Evolutionary conservation across 2,797 vertebrate genomes (phyloP), one percentile per base, ranked within the genome.

Genomic region (Echeneis naucrates): DNA sequence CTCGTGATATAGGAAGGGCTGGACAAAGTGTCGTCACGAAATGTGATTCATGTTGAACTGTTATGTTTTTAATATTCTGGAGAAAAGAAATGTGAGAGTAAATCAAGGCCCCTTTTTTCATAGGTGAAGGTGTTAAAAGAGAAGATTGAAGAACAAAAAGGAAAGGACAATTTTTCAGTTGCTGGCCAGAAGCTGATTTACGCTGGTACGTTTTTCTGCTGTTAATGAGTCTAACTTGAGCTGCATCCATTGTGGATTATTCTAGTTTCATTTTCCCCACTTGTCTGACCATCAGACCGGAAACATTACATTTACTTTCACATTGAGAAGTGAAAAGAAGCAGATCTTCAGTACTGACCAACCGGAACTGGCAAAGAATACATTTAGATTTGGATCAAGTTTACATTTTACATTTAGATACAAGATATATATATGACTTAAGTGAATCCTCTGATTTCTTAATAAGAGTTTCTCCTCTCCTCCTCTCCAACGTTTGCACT

Each of bases 131-230:
- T 95, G 5, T 89, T 98, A 86, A 99, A 98, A 86, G 96, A 98
- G 91, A 98, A 94, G 90, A 98, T 98, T 85, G 97, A 98, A 91
- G 93, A 94, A 81, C 96, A 98, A 90, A 97, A 95, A 69, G 97
- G 98, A 33, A 97, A 96, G 81, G 97, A 98, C 78, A 88, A 92
- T 69, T 99, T 98, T 91, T 95, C 97, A 65, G 96, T 98, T 71
- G 95, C 93, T 63, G 96, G 96, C 69, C 96, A 96, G 89, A 99
- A 98, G 87, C 90, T 99, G 92, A 99, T 98, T 91, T 98, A 99
- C 93, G 97, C 97, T 94, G 98, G 98, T 99, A 93, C 61, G 80
- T 85, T 35, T 35, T 21, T 4, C 44, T 27, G 4, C 8, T 58
- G 4, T 32, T 42, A 2, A 10, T 6, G 19, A 12, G 23, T 21